Percentiles rank a stretch among this genome's conserved stretches.
phyloP scores from a whole-genome alignment of 2,113 vertebrate genomes.

The Cottus gobio region DNA sequence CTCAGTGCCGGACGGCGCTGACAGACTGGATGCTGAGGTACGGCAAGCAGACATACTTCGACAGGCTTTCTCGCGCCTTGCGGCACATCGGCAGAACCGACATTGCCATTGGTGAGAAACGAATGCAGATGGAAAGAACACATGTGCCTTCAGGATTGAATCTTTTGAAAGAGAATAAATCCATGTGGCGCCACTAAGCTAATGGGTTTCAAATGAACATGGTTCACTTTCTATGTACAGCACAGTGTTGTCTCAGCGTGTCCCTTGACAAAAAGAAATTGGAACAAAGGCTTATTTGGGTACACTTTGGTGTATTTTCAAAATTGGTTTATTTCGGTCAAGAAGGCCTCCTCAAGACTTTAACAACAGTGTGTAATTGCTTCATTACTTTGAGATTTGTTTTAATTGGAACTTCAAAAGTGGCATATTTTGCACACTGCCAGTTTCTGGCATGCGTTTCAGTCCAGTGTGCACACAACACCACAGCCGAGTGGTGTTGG shows the following conservation, averaged over 20 bases:
- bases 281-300: constrained; percentile 65
- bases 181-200: constrained; percentile 5
- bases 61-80: constrained; percentile 78
- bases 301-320: constrained; percentile 31
- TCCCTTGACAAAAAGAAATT: constrained; percentile 63
- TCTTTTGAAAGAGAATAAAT: not conserved
- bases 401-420: constrained; percentile 75
- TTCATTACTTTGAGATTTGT: constrained; percentile 68
- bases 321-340: constrained; percentile 66
- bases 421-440: constrained; percentile 70
- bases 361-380: constrained; percentile 68
- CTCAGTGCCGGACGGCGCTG: constrained; percentile 69
- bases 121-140: not conserved
- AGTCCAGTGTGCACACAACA: constrained; percentile 68
- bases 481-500: constrained; percentile 71
- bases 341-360: constrained; percentile 49
- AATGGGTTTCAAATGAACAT: constrained; percentile 41
- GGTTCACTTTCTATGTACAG: constrained; percentile 34
- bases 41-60: constrained; percentile 74
- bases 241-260: constrained; percentile 45
- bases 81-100: constrained; percentile 80
- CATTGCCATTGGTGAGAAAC: constrained; percentile 78
- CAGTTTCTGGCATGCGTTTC: constrained; percentile 73
- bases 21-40: constrained; percentile 75
- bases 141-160: not conserved